phyloP scores from a whole-genome alignment of 2,113 vertebrate species.

The human (Homo sapiens) region DNA sequence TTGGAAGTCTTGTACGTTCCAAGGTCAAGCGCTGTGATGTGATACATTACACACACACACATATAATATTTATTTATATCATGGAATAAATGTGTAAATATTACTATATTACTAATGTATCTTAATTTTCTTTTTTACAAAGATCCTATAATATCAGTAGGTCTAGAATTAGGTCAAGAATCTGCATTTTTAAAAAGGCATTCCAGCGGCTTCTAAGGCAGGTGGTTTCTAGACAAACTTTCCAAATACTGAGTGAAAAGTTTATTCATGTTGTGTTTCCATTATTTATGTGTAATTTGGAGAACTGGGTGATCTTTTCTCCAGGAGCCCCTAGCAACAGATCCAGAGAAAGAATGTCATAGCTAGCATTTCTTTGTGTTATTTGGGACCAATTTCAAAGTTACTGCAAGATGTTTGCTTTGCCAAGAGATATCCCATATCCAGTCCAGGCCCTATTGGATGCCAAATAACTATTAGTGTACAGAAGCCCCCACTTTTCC shows the following conservation, averaged over 20 bases:
- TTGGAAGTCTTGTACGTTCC: background rate
- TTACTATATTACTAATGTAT: background rate
- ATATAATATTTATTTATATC: background rate
- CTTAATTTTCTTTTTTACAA: background rate
- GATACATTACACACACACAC: too few relatives aligned
- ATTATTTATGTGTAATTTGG: background rate
- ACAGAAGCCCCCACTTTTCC: background rate
- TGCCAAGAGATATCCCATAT: background rate
- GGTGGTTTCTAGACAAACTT: background rate
- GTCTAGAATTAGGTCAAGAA: background rate
- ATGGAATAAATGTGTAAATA: background rate
- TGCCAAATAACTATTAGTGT: background rate
- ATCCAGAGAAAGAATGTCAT: background rate
- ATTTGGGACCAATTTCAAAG: background rate
- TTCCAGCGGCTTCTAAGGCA: background rate
- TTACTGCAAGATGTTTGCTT: background rate
- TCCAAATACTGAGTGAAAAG: background rate
- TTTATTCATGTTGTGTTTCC: background rate
- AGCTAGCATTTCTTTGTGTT: background rate
- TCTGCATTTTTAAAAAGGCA: background rate
- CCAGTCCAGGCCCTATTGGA: background rate
- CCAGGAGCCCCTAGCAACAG: background rate
- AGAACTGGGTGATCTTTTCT: background rate
- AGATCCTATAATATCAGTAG: background rate
- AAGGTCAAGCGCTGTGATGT: background rate